phyloP scores from a whole-genome alignment of 2,113 vertebrate genomes.

The Tichodroma muraria region DNA sequence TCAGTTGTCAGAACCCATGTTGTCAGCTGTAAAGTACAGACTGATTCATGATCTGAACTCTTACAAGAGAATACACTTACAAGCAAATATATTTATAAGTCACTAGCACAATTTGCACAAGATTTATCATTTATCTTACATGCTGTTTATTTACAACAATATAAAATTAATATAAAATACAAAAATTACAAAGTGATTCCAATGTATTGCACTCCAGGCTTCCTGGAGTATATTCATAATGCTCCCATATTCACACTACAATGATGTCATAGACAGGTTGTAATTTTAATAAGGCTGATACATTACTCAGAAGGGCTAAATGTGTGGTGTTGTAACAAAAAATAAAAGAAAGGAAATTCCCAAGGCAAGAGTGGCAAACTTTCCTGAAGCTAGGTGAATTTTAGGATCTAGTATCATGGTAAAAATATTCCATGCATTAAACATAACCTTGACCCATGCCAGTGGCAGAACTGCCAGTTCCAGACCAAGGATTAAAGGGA shows the following conservation, averaged over 20 bases:
- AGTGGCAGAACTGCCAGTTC: not conserved
- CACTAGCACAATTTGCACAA: not conserved
- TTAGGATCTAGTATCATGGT: not conserved
- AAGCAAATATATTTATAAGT: not conserved
- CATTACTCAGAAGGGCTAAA: not conserved
- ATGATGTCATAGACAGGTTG: not conserved
- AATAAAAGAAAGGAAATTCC: not conserved
- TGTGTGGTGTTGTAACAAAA: not conserved
- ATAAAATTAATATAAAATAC: not conserved
- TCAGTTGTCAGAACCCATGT: not conserved
- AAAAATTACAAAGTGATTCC: not conserved
- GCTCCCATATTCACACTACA: not conserved
- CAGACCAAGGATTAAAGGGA: not conserved
- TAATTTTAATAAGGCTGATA: not conserved
- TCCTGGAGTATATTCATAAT: not conserved
- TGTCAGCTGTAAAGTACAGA: not conserved
- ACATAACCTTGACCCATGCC: not conserved
- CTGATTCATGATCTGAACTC: not conserved
- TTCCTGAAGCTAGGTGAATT: not conserved
- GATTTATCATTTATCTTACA: not conserved
- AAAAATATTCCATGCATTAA: not conserved
- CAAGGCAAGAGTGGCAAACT: not conserved
- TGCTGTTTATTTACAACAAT: not conserved
- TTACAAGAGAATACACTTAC: not conserved
- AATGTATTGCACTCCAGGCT: not conserved